Conservation (phyloP, 2,113 vertebrate species). For the Anthoscopus minutus region DNA sequence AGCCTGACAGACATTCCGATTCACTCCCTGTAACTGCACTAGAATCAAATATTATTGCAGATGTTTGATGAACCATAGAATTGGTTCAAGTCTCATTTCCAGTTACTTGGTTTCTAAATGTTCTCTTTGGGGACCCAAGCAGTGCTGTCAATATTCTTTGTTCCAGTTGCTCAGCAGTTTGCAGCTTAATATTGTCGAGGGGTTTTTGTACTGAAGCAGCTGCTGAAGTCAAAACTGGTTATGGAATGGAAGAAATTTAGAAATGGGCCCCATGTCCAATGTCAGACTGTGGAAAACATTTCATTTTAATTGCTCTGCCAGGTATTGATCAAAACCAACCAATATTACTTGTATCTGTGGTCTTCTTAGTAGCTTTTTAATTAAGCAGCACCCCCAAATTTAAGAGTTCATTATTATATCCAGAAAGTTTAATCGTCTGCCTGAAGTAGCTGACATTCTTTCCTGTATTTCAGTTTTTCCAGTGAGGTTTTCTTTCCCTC, state of each 20-base stretch:
- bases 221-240: not conserved
- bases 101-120: conserved; percentile 52
- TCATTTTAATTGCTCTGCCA: not conserved
- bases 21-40: not conserved
- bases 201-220: not conserved
- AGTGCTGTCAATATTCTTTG: conserved; percentile 42
- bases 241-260: not conserved
- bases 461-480: not conserved
- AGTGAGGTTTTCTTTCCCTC: not conserved
- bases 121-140: conserved; percentile 12
- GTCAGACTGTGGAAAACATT: not conserved
- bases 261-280: not conserved
- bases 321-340: not conserved
- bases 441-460: not conserved
- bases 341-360: not conserved
- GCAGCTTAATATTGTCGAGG: not conserved
- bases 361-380: not conserved
- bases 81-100: conserved; percentile 35
- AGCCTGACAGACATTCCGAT: conserved; percentile 11
- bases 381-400: not conserved
- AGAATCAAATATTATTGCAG: conserved; percentile 36
- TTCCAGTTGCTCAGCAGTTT: conserved; percentile 47
- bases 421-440: not conserved
- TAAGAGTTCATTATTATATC: not conserved
- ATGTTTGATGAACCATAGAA: conserved; percentile 47